A percentile compares a stretch with the other conserved stretches of the same genome.
These are phyloP conservation scores for Drosophila chauvacae DNA, from an alignment of 1,140 invertebrate species.

Conservation along the genomic window DNA sequence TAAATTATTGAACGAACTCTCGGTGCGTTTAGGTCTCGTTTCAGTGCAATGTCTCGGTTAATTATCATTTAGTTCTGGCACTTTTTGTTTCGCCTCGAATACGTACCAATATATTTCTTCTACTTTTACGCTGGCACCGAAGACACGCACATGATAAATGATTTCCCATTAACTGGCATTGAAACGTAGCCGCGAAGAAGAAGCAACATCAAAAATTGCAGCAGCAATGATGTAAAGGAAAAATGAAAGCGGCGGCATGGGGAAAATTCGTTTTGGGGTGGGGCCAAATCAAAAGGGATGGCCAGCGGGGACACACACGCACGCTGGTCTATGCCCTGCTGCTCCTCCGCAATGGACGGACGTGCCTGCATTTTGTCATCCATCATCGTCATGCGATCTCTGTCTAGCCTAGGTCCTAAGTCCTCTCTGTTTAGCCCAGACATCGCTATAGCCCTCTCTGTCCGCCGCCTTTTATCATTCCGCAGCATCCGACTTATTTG, in stretches of 20 bases:
- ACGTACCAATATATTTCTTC: not conserved
- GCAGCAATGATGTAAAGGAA: constrained; percentile 35
- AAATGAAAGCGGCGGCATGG: not conserved
- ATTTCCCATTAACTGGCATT: constrained; percentile 81
- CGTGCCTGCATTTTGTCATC: constrained; percentile 73
- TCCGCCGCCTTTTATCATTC: constrained; percentile 33
- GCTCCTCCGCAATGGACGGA: constrained; percentile 8
- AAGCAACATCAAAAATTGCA: constrained; percentile 47
- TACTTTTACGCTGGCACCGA: constrained; percentile 7
- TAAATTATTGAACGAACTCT: constrained; percentile 35
- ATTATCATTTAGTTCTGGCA: constrained; percentile 82
- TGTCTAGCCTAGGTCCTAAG: constrained; percentile 1
- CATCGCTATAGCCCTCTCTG: constrained; percentile 18
- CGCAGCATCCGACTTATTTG: constrained; percentile 35
- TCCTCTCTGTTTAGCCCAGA: not conserved
- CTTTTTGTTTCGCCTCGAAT: constrained; percentile 57
- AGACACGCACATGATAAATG: constrained; percentile 81
- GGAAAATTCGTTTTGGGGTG: constrained; percentile 1
- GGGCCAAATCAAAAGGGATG: constrained; percentile 21
- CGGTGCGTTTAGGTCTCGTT: constrained; percentile 16
- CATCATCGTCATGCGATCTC: constrained; percentile 60
- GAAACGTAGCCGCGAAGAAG: constrained; percentile 39
- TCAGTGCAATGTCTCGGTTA: constrained; percentile 46
- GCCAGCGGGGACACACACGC: constrained; percentile 11
- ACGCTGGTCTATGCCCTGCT: not conserved